phyloP scores from a whole-genome alignment of 2,113 vertebrate species.

The Pangasianodon gigas region DNA sequence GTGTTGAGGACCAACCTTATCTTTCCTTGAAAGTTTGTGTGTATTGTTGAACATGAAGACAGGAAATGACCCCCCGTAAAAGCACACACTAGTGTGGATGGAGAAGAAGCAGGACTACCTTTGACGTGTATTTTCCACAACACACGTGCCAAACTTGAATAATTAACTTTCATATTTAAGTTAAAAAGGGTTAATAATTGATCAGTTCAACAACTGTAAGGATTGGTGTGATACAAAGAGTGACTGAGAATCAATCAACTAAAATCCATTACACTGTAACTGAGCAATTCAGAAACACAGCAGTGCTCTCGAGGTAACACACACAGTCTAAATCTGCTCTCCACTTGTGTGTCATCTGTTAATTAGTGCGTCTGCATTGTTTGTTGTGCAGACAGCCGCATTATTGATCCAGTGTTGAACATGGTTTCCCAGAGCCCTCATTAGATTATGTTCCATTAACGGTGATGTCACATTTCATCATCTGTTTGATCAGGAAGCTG shows the following conservation, averaged over 20 bases:
- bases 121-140: not conserved
- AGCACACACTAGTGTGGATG: not conserved
- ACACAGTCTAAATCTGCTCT: not conserved
- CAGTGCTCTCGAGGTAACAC: not conserved
- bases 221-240: not conserved
- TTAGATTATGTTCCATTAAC: slow-evolving; percentile 36
- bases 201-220: not conserved
- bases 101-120: not conserved
- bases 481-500: not conserved
- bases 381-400: slow-evolving; percentile 13
- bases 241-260: not conserved
- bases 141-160: not conserved
- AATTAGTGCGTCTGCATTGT: not conserved
- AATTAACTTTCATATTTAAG: not conserved
- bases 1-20: not conserved
- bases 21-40: not conserved
- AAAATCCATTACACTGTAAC: not conserved
- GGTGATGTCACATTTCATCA: slow-evolving; percentile 18
- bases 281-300: not conserved
- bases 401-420: slow-evolving; percentile 30
- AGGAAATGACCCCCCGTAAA: not conserved
- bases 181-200: not conserved
- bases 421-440: slow-evolving; percentile 33
- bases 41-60: slow-evolving; percentile 1
- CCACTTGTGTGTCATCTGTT: not conserved